phyloP scores from a whole-genome alignment of 92 coral and sea anemone genomes.

The Bergia puertoricense region DNA sequence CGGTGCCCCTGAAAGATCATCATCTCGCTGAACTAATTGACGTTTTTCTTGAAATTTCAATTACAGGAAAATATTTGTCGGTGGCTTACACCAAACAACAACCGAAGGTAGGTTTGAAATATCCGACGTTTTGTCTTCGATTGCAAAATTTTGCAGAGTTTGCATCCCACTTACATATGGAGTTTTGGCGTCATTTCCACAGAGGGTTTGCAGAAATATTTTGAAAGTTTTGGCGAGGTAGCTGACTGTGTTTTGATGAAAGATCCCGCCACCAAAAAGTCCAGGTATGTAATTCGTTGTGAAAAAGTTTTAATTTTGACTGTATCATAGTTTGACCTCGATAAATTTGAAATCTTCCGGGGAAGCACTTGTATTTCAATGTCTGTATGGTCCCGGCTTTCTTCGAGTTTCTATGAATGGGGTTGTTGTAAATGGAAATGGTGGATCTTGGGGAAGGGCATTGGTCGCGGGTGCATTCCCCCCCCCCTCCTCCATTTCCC shows the following conservation, averaged over 20 bases:
- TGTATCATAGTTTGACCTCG: no score
- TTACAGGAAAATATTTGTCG: slow-evolving; percentile 92
- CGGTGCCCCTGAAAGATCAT: no score
- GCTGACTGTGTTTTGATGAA: slow-evolving; percentile 95
- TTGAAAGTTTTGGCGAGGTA: slow-evolving; percentile 87
- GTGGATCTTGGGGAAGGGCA: no score
- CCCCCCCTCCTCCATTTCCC: no score
- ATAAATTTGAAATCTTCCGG: no score
- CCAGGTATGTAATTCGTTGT: slow-evolving; percentile 64
- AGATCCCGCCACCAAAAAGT: slow-evolving; percentile 93
- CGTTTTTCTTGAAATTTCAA: background rate
- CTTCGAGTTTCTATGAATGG: no score
- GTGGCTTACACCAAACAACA: slow-evolving; percentile 82
- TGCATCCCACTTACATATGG: background rate
- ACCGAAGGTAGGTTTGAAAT: slow-evolving; percentile 58
- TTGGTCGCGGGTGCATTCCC: no score
- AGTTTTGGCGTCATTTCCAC: slow-evolving; percentile 26
- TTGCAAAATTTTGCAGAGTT: background rate
- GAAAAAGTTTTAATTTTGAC: no score
- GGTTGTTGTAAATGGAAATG: no score
- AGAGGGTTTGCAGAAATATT: slow-evolving; percentile 92
- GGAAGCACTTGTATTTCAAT: no score
- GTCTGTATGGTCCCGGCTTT: no score
- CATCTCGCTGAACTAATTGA: background rate
- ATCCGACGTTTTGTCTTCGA: background rate